These are phyloP conservation scores for Thamnophis sirtalis DNA, from an alignment of 2,113 vertebrate genomes.

Conservation along the genomic window DNA sequence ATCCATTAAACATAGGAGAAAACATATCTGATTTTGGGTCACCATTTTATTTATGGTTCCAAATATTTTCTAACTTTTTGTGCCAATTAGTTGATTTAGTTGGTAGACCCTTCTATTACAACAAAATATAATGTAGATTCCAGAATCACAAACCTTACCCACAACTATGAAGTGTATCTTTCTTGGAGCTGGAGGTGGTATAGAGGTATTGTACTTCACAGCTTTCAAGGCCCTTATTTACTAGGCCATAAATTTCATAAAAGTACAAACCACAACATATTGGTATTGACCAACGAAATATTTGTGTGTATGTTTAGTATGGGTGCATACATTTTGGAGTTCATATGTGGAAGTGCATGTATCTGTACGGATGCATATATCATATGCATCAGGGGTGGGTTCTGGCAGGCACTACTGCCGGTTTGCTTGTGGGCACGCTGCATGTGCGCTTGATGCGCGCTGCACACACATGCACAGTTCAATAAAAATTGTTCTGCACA, in stretches of 20 bases:
- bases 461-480: too few species aligned
- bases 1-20: not conserved
- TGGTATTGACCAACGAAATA: not conserved
- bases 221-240: not conserved
- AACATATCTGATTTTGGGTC: not conserved
- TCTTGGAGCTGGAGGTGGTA: not conserved
- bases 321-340: not conserved
- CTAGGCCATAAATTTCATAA: not conserved
- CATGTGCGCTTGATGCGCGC: too few species aligned
- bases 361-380: not conserved
- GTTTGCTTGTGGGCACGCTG: too few species aligned
- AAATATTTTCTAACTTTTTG: not conserved
- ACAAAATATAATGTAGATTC: not conserved
- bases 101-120: not conserved
- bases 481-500: too few species aligned
- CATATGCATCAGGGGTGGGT: too few species aligned
- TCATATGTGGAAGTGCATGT: not conserved
- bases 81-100: not conserved
- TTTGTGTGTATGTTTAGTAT: not conserved
- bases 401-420: too few species aligned
- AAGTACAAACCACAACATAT: not conserved
- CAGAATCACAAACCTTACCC: not conserved
- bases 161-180: not conserved
- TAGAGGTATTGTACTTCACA: not conserved
- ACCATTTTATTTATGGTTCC: not conserved